These are phyloP conservation scores for Norana najaformis DNA, from an alignment of 2,888 invertebrate genomes.

Conservation along the genomic window DNA sequence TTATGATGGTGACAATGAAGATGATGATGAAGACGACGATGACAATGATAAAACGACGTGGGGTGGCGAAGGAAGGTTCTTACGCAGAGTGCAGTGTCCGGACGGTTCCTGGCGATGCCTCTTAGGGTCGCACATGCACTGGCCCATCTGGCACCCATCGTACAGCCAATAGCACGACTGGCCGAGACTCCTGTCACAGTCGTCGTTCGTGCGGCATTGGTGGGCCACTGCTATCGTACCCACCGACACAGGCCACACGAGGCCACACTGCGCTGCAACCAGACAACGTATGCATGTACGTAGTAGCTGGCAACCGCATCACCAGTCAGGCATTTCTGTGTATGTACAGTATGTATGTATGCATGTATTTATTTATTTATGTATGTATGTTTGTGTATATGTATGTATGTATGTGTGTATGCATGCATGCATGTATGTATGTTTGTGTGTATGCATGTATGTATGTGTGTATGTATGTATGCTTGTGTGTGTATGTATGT, in stretches of 20 bases:
- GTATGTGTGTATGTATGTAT: background rate
- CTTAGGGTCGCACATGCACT: conserved; percentile 30
- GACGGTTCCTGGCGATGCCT: conserved; percentile 18
- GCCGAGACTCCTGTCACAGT: conserved; percentile 25
- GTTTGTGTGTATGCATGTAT: no score
- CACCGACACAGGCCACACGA: conserved; percentile 8
- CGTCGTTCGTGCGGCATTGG: background rate
- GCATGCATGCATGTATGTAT: no score
- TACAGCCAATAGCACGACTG: conserved; percentile 30
- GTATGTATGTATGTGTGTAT: no score
- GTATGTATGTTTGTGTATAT: no score
- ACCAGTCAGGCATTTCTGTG: no score
- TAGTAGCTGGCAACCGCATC: background rate
- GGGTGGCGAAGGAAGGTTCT: background rate
- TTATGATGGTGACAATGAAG: no score
- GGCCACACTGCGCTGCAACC: conserved; percentile 15
- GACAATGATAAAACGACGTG: no score
- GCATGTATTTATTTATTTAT: no score
- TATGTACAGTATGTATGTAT: no score
- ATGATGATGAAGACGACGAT: no score
- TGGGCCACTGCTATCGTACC: background rate
- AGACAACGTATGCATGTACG: background rate
- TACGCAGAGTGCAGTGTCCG: conserved; percentile 25
- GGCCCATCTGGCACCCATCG: conserved; percentile 25
- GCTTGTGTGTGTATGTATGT: no score